A percentile compares a stretch with the other conserved stretches of the same genome.
Conservation (phyloP, 2,888 invertebrate species). For the Hololepta plana region DNA sequence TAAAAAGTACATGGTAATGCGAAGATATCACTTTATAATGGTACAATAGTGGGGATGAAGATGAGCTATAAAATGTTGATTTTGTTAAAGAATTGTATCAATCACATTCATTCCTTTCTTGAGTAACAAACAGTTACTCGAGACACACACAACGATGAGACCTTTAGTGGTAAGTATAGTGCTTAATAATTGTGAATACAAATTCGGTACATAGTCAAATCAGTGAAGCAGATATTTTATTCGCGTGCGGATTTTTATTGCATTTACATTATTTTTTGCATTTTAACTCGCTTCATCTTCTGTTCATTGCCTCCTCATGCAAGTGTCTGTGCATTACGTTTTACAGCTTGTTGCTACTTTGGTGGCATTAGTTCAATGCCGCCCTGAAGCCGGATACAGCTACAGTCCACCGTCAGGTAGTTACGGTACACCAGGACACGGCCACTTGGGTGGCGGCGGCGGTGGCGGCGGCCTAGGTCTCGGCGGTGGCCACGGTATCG, state of each 20-base stretch:
- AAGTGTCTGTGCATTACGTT: too few species aligned
- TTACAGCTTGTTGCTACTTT: slow-evolving; percentile 20
- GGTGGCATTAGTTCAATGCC: slow-evolving; percentile 37
- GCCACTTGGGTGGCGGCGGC: slow-evolving; percentile 9
- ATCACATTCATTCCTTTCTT: slow-evolving; percentile 15
- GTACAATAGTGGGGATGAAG: slow-evolving; percentile 16
- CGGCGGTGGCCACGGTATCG: slow-evolving; percentile 5
- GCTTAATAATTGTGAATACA: too few species aligned
- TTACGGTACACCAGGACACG: slow-evolving; percentile 17
- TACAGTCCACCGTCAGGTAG: slow-evolving; percentile 24
- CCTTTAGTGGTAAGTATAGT: slow-evolving; percentile 21
- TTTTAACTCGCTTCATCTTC: too few species aligned
- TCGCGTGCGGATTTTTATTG: too few species aligned
- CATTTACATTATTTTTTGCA: too few species aligned
- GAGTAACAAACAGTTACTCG: slow-evolving; percentile 16
- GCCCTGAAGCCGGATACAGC: slow-evolving; percentile 39
- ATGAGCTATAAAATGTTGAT: slow-evolving; percentile 18
- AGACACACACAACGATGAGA: slow-evolving; percentile 16
- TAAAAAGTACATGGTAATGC: too few species aligned
- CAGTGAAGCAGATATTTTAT: slow-evolving; percentile 6
- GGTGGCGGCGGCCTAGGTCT: slow-evolving; percentile 13
- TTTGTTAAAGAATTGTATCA: slow-evolving; percentile 13
- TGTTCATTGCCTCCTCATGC: too few species aligned
- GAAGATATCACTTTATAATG: too few species aligned
- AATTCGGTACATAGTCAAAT: too few species aligned